Percentiles rank a stretch among this genome's conserved stretches.
Evolutionary conservation across 2,797 vertebrate species (phyloP).

Genomic region (Echiichthys vipera): DNA sequence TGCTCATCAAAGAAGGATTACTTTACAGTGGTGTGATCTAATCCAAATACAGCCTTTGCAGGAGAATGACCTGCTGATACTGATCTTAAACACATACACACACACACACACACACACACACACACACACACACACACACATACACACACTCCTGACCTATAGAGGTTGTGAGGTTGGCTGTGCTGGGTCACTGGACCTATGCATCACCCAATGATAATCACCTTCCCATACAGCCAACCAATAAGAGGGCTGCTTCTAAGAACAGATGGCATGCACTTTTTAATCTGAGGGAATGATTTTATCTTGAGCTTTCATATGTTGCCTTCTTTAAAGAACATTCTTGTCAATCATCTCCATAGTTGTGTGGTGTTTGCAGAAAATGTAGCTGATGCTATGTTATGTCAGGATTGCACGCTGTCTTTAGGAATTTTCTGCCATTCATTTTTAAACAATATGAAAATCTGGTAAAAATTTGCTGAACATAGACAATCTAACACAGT

Average conservation of each 20-base stretch:
- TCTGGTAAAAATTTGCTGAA: conserved; percentile 10
- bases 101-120: conserved; percentile 9
- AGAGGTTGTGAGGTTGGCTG: conserved; percentile 34
- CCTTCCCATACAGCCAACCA: conserved; percentile 38
- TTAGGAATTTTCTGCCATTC: background rate
- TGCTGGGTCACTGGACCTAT: conserved; percentile 41
- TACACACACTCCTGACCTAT: conserved; percentile 32
- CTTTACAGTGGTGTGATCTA: conserved; percentile 53
- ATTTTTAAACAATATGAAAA: background rate
- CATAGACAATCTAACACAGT: background rate
- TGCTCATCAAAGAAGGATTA: conserved; percentile 73
- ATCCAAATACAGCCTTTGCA: conserved; percentile 48
- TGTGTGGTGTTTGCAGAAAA: conserved; percentile 19
- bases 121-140: background rate
- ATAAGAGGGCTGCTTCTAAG: conserved; percentile 50
- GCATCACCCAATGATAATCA: conserved; percentile 48
- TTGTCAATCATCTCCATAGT: background rate
- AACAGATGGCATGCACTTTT: conserved; percentile 57
- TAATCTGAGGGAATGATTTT: conserved; percentile 57
- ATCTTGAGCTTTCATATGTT: conserved; percentile 31
- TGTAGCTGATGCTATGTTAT: background rate
- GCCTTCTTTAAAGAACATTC: conserved; percentile 28
- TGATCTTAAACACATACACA: conserved; percentile 28
- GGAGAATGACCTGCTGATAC: conserved; percentile 53
- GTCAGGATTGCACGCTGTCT: background rate